Conservation (phyloP, 1,140 invertebrate species). For the Macrosteles quadrilineatus region DNA sequence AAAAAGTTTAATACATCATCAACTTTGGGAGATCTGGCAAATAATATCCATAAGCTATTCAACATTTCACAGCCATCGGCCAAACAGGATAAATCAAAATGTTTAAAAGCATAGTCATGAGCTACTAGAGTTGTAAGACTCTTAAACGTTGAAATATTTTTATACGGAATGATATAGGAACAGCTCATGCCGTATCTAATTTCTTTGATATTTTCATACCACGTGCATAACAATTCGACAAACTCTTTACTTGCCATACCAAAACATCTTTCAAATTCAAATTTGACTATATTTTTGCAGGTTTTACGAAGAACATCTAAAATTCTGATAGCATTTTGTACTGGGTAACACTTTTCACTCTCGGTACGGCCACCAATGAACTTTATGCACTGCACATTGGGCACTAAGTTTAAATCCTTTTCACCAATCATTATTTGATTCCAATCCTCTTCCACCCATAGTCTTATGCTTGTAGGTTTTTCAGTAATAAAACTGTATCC, state of each 20-base stretch:
- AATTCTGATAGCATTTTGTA: not conserved
- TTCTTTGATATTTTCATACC: not conserved
- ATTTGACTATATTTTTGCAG: not conserved
- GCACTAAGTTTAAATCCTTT: not conserved
- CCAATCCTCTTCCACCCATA: not conserved
- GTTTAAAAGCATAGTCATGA: slow-evolving; percentile 9
- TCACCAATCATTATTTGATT: not conserved
- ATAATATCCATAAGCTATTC: not conserved
- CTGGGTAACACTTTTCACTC: not conserved
- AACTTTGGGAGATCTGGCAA: not conserved
- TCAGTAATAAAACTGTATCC: not conserved
- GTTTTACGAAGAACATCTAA: not conserved
- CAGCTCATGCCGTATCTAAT: not conserved
- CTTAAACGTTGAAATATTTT: slow-evolving; percentile 2
- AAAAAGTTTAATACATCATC: slow-evolving; percentile 14
- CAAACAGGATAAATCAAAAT: not conserved
- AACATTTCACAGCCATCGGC: not conserved
- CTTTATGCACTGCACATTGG: not conserved
- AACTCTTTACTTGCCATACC: not conserved
- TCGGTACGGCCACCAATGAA: not conserved
- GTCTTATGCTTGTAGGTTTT: not conserved
- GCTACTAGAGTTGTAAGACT: not conserved
- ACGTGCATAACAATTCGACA: not conserved
- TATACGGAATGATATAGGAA: not conserved
- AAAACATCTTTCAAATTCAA: not conserved